Evolutionary conservation across 1,140 invertebrate species (phyloP).

Genomic region (Chionoecetes opilio): DNA sequence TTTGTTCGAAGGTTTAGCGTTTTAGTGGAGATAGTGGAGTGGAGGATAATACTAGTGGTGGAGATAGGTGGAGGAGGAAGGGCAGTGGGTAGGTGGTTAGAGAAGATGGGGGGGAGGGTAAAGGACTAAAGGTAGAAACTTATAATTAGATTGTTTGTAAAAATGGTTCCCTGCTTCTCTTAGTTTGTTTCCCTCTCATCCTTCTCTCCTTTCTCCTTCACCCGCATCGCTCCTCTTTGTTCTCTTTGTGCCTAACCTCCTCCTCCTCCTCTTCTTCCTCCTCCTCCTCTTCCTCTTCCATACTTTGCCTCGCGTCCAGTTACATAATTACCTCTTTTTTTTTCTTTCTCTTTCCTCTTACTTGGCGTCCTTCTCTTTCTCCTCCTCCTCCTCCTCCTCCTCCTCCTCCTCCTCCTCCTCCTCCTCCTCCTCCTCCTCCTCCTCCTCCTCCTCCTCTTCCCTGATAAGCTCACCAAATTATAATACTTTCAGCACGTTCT

Average conservation of each 20-base stretch:
- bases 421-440: neutral
- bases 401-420: too few relatives aligned
- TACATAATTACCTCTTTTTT: too few relatives aligned
- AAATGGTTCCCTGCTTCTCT: neutral
- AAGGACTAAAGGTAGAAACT: neutral
- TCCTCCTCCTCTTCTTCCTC: too few relatives aligned
- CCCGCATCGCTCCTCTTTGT: too few relatives aligned
- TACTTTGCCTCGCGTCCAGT: too few relatives aligned
- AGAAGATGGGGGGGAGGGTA: neutral
- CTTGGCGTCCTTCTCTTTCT: too few relatives aligned
- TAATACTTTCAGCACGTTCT: conserved; percentile 11
- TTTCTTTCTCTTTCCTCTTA: neutral
- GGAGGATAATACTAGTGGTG: neutral
- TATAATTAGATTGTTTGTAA: conserved; percentile 20
- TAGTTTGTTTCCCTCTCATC: neutral
- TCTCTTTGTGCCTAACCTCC: too few relatives aligned
- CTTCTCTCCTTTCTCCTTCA: too few relatives aligned
- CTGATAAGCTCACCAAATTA: conserved; percentile 29
- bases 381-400: too few relatives aligned
- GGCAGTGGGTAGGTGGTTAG: neutral
- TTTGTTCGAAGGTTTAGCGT: neutral
- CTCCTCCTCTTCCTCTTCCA: too few relatives aligned
- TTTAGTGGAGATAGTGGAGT: neutral
- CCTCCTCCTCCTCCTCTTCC: neutral
- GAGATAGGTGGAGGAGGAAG: neutral